Conservation (phyloP, 1,140 invertebrate species). For the Ganaspis sp. region DNA sequence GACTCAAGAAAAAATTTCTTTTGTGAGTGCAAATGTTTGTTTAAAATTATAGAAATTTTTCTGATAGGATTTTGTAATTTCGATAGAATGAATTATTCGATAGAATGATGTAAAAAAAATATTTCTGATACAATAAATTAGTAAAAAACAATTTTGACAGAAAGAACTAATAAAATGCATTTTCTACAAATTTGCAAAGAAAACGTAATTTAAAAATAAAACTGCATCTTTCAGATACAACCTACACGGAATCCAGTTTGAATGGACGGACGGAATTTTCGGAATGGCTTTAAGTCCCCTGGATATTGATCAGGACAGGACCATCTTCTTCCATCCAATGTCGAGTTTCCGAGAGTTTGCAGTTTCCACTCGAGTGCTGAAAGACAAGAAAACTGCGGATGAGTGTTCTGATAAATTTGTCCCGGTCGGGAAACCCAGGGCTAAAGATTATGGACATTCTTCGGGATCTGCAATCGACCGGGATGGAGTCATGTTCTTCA, state of each 20-base stretch:
- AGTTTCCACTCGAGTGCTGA: conserved; percentile 81
- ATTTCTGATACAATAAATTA: too few relatives aligned
- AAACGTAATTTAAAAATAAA: too few relatives aligned
- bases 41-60: too few relatives aligned
- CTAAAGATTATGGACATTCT: conserved; percentile 81
- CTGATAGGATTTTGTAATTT: too few relatives aligned
- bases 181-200: too few relatives aligned
- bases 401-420: conserved; percentile 79
- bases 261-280: conserved; percentile 89
- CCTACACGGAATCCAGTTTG: conserved; percentile 84
- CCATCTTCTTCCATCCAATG: conserved; percentile 87
- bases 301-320: conserved; percentile 77
- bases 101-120: too few relatives aligned
- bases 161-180: too few relatives aligned
- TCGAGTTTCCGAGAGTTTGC: conserved; percentile 86
- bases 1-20: too few relatives aligned
- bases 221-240: conserved; percentile 67
- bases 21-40: too few relatives aligned
- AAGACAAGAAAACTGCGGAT: conserved; percentile 77
- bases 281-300: conserved; percentile 83
- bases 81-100: too few relatives aligned
- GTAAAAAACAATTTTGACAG: too few relatives aligned
- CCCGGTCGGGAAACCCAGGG: conserved; percentile 78
- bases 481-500: conserved; percentile 86
- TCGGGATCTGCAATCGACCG: conserved; percentile 83